Conservation (phyloP, 2,888 invertebrate species). For the Plagodis dolabraria region DNA sequence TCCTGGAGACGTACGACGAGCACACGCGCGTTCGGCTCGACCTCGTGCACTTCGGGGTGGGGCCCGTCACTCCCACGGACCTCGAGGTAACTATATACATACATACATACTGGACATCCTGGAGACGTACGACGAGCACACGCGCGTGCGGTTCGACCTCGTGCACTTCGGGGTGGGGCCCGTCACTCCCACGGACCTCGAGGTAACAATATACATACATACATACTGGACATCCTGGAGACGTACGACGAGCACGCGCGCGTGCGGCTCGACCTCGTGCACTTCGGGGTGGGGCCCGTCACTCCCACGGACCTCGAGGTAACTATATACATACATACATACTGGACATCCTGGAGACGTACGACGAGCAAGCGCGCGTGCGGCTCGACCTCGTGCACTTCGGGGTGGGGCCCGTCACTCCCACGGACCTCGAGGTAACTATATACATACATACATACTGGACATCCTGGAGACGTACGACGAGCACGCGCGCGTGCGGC, state of each 20-base stretch:
- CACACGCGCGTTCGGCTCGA: constrained; percentile 90
- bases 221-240: constrained; percentile 94
- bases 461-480: constrained; percentile 95
- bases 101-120: constrained; percentile 95
- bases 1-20: constrained; percentile 93
- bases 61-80: constrained; percentile 92
- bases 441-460: too few species aligned
- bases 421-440: constrained; percentile 90
- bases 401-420: constrained; percentile 94
- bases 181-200: constrained; percentile 92
- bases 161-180: constrained; percentile 96
- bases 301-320: constrained; percentile 92
- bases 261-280: constrained; percentile 93
- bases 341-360: constrained; percentile 94
- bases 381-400: constrained; percentile 94
- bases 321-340: too few species aligned
- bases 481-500: constrained; percentile 87
- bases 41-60: constrained; percentile 96
- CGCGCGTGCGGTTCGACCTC: constrained; percentile 91
- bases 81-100: constrained; percentile 86
- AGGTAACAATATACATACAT: constrained; percentile 79
- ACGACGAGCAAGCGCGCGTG: constrained; percentile 89
- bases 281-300: constrained; percentile 95
- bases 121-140: constrained; percentile 91
- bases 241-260: constrained; percentile 90